A percentile compares a stretch with the other conserved stretches of the same genome.
These are phyloP conservation scores for Triplophysa rosa DNA, from an alignment of 2,113 vertebrate genomes.

Conservation along the genomic window DNA sequence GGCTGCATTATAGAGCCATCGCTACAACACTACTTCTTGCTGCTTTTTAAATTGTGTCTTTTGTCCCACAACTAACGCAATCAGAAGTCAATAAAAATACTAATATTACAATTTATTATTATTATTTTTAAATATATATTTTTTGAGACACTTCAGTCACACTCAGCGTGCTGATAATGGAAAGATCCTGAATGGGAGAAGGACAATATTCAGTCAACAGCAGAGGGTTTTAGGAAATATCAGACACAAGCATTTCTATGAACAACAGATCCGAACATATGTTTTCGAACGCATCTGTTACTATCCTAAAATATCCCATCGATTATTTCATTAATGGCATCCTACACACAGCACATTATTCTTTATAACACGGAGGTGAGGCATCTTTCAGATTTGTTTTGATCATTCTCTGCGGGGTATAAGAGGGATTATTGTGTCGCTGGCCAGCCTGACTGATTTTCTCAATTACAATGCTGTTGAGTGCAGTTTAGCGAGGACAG, in stretches of 20 bases:
- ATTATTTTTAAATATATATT: too few species aligned
- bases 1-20: neutral
- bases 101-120: too few species aligned
- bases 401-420: conserved; percentile 8
- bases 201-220: too few species aligned
- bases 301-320: neutral
- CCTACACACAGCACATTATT: conserved; percentile 7
- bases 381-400: conserved; percentile 29
- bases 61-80: neutral
- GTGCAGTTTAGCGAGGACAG: conserved; percentile 45
- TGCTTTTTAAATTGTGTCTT: neutral
- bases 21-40: neutral
- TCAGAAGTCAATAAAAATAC: neutral
- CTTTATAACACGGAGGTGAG: conserved; percentile 7
- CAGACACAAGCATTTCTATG: neutral
- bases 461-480: conserved; percentile 49
- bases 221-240: neutral
- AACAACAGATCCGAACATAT: neutral
- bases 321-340: conserved; percentile 16
- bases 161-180: neutral
- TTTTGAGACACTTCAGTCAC: too few species aligned
- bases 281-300: neutral
- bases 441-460: conserved; percentile 50
- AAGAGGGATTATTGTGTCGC: conserved; percentile 37
- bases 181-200: neutral